Evolutionary conservation across 2,113 vertebrate species (phyloP).

Genomic region (Empidonax traillii): DNA sequence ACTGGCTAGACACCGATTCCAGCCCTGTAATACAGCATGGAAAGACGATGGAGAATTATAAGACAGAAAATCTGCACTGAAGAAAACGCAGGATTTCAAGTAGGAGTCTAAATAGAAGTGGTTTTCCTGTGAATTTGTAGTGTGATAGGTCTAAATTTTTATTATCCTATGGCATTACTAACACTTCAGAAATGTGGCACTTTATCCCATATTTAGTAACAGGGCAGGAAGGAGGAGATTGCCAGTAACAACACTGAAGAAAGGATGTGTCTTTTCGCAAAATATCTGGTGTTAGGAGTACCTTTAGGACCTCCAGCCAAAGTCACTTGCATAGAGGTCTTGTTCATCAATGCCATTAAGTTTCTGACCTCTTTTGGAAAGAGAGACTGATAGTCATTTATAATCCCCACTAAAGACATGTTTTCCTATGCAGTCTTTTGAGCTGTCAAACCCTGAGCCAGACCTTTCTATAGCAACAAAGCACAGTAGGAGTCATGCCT

Average conservation of each 20-base stretch:
- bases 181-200: not conserved
- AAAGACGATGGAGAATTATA: not conserved
- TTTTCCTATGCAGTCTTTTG: slow-evolving; percentile 37
- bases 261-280: not conserved
- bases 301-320: not conserved
- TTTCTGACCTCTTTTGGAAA: not conserved
- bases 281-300: not conserved
- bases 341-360: not conserved
- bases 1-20: not conserved
- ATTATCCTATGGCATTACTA: not conserved
- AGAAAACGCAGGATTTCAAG: not conserved
- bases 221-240: not conserved
- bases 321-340: not conserved
- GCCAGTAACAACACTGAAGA: slow-evolving; percentile 8
- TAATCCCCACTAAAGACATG: slow-evolving; percentile 12
- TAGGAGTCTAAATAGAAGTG: not conserved
- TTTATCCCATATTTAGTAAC: not conserved
- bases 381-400: not conserved
- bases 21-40: not conserved
- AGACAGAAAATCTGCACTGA: not conserved
- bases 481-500: slow-evolving; percentile 50
- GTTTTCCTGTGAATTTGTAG: not conserved
- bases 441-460: slow-evolving; percentile 12
- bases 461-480: slow-evolving; percentile 56
- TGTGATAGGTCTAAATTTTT: not conserved